These are phyloP conservation scores for Lasiurus borealis DNA, from an alignment of 2,113 vertebrate genomes.

Conservation along the genomic window DNA sequence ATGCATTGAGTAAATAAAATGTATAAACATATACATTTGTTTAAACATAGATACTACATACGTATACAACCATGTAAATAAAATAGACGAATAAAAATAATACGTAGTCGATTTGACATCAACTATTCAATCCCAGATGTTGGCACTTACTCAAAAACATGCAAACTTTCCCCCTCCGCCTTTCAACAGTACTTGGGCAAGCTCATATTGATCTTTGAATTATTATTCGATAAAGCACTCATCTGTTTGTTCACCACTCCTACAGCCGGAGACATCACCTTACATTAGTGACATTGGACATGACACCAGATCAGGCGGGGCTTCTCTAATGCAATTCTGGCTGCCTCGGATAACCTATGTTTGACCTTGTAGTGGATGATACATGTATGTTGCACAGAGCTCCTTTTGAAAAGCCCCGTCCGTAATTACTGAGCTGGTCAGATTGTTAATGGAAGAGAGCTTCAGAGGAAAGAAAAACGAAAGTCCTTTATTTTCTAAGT, in stretches of 20 bases:
- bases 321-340: conserved; percentile 77
- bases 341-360: conserved; percentile 64
- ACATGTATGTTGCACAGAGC: neutral
- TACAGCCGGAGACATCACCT: conserved; percentile 73
- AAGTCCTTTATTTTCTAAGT: neutral
- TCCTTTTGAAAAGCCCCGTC: neutral
- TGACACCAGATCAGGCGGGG: conserved; percentile 76
- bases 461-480: neutral
- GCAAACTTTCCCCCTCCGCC: neutral
- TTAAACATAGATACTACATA: neutral
- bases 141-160: conserved; percentile 28
- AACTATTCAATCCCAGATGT: conserved; percentile 19
- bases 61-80: neutral
- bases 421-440: conserved; percentile 23
- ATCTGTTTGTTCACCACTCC: conserved; percentile 77
- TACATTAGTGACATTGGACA: conserved; percentile 79
- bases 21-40: neutral
- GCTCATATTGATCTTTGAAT: conserved; percentile 66
- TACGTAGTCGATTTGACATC: neutral
- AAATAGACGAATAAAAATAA: neutral
- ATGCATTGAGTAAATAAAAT: neutral
- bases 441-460: neutral
- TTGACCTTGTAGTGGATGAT: neutral
- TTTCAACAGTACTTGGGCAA: conserved; percentile 70
- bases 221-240: conserved; percentile 83